These are phyloP conservation scores for Drosophila stalkeri DNA, from an alignment of 2,888 invertebrate species.

Conservation along the genomic window DNA sequence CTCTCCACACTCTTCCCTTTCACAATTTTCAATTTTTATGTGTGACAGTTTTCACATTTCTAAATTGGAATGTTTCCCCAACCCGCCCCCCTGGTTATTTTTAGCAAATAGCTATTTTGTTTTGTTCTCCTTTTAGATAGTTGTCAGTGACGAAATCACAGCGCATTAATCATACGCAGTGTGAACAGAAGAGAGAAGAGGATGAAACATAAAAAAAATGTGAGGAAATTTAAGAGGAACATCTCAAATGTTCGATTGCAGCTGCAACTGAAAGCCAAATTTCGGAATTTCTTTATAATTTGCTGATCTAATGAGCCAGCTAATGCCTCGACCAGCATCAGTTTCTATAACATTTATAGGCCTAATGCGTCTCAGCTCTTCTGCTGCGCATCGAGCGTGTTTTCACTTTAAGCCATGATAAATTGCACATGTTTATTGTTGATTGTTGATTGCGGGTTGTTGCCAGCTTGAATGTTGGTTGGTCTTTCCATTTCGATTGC, in stretches of 20 bases:
- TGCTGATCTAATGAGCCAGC: constrained; percentile 64
- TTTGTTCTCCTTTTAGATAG: constrained; percentile 15
- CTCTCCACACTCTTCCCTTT: not conserved
- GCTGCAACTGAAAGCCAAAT: constrained; percentile 35
- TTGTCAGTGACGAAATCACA: constrained; percentile 38
- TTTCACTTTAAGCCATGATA: constrained; percentile 72
- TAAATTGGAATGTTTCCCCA: constrained; percentile 45
- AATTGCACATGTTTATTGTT: constrained; percentile 64
- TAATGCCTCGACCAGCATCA: constrained; percentile 44
- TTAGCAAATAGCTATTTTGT: constrained; percentile 39
- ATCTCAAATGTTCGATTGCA: constrained; percentile 31
- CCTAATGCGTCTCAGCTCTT: constrained; percentile 25
- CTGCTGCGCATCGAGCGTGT: constrained; percentile 42
- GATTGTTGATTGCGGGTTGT: constrained; percentile 35
- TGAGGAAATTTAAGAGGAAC: constrained; percentile 2
- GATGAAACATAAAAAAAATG: not conserved
- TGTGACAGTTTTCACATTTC: constrained; percentile 65
- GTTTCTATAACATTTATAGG: constrained; percentile 35
- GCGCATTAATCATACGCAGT: constrained; percentile 65
- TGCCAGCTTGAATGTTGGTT: constrained; percentile 35
- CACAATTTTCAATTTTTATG: constrained; percentile 4
- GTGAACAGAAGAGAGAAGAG: constrained; percentile 26
- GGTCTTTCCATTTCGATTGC: constrained; percentile 61
- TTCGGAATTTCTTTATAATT: constrained; percentile 50
- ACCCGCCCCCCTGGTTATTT: constrained; percentile 30